Conservation (phyloP, 2,113 vertebrate species). For the Pelodiscus sinensis region DNA sequence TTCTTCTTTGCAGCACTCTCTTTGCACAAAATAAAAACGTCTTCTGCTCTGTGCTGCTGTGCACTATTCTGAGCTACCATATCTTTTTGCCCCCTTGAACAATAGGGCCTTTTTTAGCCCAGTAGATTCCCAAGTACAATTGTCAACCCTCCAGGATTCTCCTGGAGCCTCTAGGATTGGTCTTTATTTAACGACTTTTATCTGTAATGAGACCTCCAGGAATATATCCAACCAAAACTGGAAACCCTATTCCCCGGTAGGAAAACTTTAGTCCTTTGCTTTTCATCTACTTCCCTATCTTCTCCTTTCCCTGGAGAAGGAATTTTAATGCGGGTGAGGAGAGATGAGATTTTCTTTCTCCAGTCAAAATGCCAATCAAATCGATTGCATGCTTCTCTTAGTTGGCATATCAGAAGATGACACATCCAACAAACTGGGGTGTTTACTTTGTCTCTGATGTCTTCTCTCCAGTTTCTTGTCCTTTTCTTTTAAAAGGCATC, state of each 20-base stretch:
- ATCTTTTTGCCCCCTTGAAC: background rate
- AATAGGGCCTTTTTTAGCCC: background rate
- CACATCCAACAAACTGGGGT: background rate
- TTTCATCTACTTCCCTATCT: background rate
- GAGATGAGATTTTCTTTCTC: background rate
- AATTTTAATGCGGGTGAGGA: background rate
- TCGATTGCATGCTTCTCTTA: background rate
- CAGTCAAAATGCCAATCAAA: background rate
- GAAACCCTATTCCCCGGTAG: background rate
- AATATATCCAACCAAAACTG: no score
- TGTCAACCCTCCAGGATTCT: no score
- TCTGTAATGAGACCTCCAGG: no score
- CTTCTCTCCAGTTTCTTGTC: background rate
- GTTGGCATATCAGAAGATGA: background rate
- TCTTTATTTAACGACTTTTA: no score
- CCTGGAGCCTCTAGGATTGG: no score
- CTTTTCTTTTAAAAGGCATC: background rate
- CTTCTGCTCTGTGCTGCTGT: background rate
- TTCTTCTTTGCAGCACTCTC: background rate
- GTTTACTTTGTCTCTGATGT: background rate
- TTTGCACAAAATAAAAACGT: background rate
- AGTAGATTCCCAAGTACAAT: background rate
- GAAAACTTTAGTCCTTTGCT: background rate
- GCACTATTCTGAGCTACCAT: background rate
- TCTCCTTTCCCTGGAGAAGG: accelerated